Evolutionary conservation across 2,888 invertebrate genomes (phyloP).

Genomic region (Chaetogeoica ovagalla): DNA sequence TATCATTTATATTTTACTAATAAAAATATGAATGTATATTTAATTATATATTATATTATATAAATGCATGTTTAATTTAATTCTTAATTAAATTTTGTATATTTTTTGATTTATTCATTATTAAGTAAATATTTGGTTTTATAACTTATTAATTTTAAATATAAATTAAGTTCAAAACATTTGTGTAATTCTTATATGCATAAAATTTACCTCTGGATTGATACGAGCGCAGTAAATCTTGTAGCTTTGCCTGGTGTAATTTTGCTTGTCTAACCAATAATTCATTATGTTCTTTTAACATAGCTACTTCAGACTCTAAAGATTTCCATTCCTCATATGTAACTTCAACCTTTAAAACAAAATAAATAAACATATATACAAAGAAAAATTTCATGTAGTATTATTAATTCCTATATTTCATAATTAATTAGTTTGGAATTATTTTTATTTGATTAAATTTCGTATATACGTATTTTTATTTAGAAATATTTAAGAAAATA

Average conservation of each 20-base stretch:
- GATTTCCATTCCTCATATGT: conserved; percentile 58
- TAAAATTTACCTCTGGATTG: conserved; percentile 55
- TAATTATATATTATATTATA: too few relatives aligned
- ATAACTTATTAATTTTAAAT: too few relatives aligned
- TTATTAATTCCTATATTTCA: background rate
- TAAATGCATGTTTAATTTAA: too few relatives aligned
- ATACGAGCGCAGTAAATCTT: conserved; percentile 1
- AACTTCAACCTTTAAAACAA: conserved; percentile 57
- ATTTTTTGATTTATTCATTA: background rate
- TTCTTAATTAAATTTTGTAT: too few relatives aligned
- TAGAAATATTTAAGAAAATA: too few relatives aligned
- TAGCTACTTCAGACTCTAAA: conserved; percentile 58
- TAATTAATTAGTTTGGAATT: too few relatives aligned
- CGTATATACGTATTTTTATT: too few relatives aligned
- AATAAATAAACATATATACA: background rate
- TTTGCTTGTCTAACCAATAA: conserved; percentile 69
- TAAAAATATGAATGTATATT: too few relatives aligned
- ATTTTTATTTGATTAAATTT: too few relatives aligned
- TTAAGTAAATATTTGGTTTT: too few relatives aligned
- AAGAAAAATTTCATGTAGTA: background rate
- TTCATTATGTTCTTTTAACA: conserved; percentile 60
- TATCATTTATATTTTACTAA: too few relatives aligned
- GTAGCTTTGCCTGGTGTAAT: conserved; percentile 59
- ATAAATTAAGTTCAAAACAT: too few relatives aligned
- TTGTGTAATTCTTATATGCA: background rate